Percentiles rank a stretch among this genome's conserved stretches.
Conservation (phyloP, 2,113 vertebrate genomes). For the Seriola aureovittata region DNA sequence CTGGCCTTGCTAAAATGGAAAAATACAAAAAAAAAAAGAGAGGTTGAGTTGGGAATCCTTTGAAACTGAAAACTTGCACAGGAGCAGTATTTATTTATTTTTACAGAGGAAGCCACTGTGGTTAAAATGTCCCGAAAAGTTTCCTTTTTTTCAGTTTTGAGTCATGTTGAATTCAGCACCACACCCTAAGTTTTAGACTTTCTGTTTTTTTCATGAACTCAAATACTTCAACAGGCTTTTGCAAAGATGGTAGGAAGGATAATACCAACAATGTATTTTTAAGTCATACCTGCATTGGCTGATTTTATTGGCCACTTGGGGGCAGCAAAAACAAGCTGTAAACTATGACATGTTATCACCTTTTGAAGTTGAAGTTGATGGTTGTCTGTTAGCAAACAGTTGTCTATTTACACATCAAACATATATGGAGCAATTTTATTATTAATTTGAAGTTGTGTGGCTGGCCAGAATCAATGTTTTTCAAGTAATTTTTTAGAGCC, state of each 20-base stretch:
- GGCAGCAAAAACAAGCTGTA: background rate
- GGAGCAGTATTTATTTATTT: background rate
- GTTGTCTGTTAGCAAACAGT: background rate
- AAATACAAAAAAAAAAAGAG: background rate
- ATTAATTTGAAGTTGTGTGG: no score
- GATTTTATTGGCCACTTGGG: background rate
- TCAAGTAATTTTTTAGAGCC: no score
- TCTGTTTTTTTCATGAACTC: background rate
- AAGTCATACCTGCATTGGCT: background rate
- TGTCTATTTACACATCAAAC: background rate
- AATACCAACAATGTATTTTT: background rate
- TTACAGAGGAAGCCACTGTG: background rate
- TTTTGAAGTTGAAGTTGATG: background rate
- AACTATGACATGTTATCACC: background rate
- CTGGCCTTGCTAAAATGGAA: conserved; percentile 85
- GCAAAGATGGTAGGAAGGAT: background rate
- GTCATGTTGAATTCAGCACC: background rate
- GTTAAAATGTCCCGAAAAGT: background rate
- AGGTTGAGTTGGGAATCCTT: background rate
- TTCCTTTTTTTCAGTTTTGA: background rate
- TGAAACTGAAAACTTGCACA: background rate
- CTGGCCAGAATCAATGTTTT: no score
- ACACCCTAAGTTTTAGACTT: background rate
- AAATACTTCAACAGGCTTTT: background rate
- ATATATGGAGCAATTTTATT: background rate